Conservation (phyloP, 2,113 vertebrate species). For the Recurvirostra avosetta region DNA sequence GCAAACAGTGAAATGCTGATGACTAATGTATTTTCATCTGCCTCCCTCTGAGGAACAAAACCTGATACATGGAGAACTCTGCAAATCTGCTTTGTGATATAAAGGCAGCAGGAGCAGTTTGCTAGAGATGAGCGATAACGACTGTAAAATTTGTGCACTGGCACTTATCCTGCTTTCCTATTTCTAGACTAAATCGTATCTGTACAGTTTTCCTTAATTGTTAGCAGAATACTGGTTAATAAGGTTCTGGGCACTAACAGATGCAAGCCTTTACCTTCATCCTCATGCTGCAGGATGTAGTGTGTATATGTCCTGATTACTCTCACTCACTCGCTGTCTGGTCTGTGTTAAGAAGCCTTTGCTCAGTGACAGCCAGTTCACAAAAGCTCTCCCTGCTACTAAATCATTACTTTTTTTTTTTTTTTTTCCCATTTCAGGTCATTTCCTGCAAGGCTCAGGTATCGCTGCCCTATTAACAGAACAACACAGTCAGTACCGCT, state of each 20-base stretch:
- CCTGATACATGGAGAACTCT: neutral
- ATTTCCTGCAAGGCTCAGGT: neutral
- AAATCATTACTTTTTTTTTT: neutral
- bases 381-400: neutral
- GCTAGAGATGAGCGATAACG: fast-evolving
- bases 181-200: neutral
- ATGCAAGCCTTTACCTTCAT: neutral
- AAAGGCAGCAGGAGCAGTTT: neutral
- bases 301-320: neutral
- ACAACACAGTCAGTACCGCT: neutral
- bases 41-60: neutral
- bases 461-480: neutral
- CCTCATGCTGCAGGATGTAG: neutral
- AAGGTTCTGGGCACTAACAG: neutral
- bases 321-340: neutral
- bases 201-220: neutral
- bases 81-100: neutral
- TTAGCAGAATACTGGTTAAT: neutral
- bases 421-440: neutral
- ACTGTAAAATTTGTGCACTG: neutral
- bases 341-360: neutral
- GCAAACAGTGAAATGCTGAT: neutral
- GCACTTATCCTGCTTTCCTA: neutral
- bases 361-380: neutral
- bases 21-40: neutral